Base-by-base conservation (phyloP, 2,888 invertebrate species). In the Itoplectis maculator region DNA sequence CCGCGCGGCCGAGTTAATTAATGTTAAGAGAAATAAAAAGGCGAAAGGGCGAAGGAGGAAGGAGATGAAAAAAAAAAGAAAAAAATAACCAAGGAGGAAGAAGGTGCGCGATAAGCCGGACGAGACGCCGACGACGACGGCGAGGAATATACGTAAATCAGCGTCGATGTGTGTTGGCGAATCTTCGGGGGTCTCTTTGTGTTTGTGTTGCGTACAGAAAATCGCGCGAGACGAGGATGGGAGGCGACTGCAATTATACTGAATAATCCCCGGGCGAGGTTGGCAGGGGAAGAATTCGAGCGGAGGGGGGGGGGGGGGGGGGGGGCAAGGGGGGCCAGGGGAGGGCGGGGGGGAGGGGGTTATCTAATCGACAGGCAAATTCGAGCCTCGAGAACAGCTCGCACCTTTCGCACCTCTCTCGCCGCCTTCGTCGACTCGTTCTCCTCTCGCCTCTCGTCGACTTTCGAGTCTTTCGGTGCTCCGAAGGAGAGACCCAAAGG, bases 1-100 rank as follows among this genome's bases (percentile, higher is more conserved):
- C 84, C 79, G 40, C 79, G 42, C 69, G 87, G 80, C 82, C 83
- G 86, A 89, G 91, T 91, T 92, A 92, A 92, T 92, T 92, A 91
- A 91, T 90, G 91, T 89, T 84, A 83, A 84, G 88, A 89, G 87
- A 88, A 87, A 84, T 69, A 70, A 74, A 75, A 79, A 75, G 73
- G 79, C 20, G 35, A 56, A 61, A 45, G n/a, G 59, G 47, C 56
- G 63, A 65, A 40, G 18, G 61, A 74, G 72, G 29, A 65, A 47
- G 47, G 51, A 70, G 78, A 70, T 42, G 69, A 70, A 78, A 74
- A 65, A 77, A 61, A 68, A 66, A 51, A n/a, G 13, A 63, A 40
- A 13, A 35, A 61, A n/a, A 49, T 63, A 63, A 54, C 54, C 56
- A 65, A 40, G 18, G 61, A 74, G 68, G 29, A 65, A 54, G 47